phyloP scores from a whole-genome alignment of 2,888 invertebrate genomes.

The Tenthredo notha region DNA sequence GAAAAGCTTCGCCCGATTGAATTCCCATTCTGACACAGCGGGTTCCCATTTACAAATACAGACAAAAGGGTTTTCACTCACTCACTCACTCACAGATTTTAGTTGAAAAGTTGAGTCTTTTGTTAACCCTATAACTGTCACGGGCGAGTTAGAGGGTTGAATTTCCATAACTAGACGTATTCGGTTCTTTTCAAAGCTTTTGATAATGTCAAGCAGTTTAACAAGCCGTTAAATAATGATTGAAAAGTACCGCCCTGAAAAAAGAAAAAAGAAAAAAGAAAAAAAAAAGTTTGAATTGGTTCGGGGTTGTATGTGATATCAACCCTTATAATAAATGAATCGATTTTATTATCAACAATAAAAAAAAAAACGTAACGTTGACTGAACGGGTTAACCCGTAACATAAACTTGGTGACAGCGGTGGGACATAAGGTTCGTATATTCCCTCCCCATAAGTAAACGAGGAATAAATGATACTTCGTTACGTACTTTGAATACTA shows the following conservation, averaged over 20 bases:
- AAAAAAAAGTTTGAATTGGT: neutral
- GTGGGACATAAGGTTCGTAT: neutral
- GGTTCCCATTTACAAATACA: neutral
- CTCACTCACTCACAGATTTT: neutral
- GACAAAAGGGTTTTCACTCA: neutral
- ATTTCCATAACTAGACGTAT: neutral
- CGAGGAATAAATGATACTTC: neutral
- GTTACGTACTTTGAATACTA: conserved; percentile 11
- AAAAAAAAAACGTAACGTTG: neutral
- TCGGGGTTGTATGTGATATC: neutral
- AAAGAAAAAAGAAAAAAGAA: too few relatives aligned
- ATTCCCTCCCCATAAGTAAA: neutral
- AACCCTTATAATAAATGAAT: neutral
- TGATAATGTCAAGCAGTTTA: neutral
- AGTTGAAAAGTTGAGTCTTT: neutral
- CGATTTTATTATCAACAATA: neutral
- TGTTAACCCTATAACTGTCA: neutral
- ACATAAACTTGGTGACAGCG: conserved; percentile 33
- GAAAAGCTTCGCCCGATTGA: neutral
- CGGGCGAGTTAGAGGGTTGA: neutral
- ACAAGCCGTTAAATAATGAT: neutral
- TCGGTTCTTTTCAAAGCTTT: neutral
- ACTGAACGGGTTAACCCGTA: neutral
- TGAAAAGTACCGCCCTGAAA: neutral
- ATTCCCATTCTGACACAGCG: neutral